Evolutionary conservation across 2,888 invertebrate species (phyloP).

Genomic region (Hypercompe scribonia): DNA sequence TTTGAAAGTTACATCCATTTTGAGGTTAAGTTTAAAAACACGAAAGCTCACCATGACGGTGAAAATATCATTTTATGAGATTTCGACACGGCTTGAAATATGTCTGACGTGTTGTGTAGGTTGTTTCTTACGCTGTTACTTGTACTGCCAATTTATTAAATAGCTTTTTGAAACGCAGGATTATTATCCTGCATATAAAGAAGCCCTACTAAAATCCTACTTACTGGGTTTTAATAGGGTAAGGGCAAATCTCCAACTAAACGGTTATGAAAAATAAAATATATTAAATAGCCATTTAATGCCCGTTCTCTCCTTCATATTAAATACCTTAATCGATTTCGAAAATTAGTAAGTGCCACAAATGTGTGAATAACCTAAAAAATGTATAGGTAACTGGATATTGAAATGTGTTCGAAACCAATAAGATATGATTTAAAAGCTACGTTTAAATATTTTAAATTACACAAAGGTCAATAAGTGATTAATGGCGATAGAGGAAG

Average conservation of each 20-base stretch:
- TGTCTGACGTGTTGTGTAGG: neutral
- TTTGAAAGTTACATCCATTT: neutral
- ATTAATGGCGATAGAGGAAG: slow-evolving; percentile 21
- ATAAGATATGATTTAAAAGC: too few species aligned
- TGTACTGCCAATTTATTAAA: neutral
- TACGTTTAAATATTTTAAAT: slow-evolving; percentile 30
- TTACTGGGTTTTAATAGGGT: too few species aligned
- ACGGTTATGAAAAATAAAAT: neutral
- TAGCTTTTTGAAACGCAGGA: neutral
- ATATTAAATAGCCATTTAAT: neutral
- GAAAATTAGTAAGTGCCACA: too few species aligned
- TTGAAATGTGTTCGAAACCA: too few species aligned
- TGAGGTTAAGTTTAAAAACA: neutral
- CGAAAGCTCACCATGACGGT: neutral
- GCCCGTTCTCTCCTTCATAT: too few species aligned
- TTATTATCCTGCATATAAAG: too few species aligned
- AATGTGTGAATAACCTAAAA: neutral
- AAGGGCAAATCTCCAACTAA: neutral
- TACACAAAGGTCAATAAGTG: slow-evolving; percentile 30
- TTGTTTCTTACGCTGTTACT: neutral
- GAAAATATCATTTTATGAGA: neutral
- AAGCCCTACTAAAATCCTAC: too few species aligned
- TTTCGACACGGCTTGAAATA: neutral
- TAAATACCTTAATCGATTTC: neutral
- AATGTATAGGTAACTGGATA: slow-evolving; percentile 25